These are phyloP conservation scores for Pygmarrhopalites habei DNA, from an alignment of 1,140 invertebrate genomes.

Conservation along the genomic window DNA sequence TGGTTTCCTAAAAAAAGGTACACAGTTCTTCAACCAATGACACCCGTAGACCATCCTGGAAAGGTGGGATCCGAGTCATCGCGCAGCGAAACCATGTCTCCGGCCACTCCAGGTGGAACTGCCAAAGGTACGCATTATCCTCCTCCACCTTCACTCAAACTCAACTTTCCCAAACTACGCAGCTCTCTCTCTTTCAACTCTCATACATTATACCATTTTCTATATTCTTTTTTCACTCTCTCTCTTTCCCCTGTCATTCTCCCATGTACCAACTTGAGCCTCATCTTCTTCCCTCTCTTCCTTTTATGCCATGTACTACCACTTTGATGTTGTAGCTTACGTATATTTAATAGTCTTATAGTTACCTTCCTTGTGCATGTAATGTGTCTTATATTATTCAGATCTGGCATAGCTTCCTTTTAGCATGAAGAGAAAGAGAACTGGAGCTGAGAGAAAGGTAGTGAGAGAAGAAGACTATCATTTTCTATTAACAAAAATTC, in stretches of 20 bases:
- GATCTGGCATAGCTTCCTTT: no score
- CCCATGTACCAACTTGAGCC: conserved; percentile 36
- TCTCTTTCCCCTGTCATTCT: neutral
- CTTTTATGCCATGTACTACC: neutral
- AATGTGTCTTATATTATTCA: no score
- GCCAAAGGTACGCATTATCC: conserved; percentile 41
- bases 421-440: no score
- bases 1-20: no score
- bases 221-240: conserved; percentile 10
- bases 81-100: conserved; percentile 46
- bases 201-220: neutral
- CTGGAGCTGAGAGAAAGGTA: no score
- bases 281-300: neutral
- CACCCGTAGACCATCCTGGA: conserved; percentile 46
- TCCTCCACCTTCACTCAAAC: conserved; percentile 14
- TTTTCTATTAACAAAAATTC: neutral
- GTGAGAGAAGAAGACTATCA: neutral
- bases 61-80: conserved; percentile 44
- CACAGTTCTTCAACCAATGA: conserved; percentile 44
- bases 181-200: neutral
- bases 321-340: no score
- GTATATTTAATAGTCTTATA: no score
- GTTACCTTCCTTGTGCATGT: no score
- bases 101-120: conserved; percentile 45
- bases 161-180: conserved; percentile 15